Conservation (phyloP, 2,888 invertebrate genomes). For the Uropetala carovei region DNA sequence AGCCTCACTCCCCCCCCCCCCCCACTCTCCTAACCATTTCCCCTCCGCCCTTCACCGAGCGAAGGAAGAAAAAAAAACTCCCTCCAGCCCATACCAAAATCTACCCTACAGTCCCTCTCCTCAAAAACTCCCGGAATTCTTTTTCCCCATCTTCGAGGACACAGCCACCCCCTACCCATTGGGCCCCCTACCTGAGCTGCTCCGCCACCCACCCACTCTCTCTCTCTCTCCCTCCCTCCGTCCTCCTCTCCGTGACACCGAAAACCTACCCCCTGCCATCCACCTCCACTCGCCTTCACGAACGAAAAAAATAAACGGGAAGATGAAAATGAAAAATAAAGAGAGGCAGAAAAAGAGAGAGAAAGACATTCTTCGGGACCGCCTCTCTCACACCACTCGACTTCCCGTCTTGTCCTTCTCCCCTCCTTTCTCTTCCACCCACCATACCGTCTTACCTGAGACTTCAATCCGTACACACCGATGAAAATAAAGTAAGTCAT, state of each 20-base stretch:
- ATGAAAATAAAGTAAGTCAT: background rate
- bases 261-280: background rate
- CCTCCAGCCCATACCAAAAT: background rate
- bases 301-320: constrained; percentile 7
- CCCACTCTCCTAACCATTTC: no score
- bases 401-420: no score
- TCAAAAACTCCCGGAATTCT: constrained; percentile 30
- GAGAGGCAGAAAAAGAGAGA: no score
- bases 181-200: background rate
- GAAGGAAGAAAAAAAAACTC: constrained; percentile 16
- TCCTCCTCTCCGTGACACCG: background rate
- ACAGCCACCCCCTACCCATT: background rate
- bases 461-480: background rate
- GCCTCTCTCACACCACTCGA: background rate
- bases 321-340: constrained; percentile 20
- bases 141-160: background rate
- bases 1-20: background rate
- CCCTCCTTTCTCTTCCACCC: no score
- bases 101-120: background rate
- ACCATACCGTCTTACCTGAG: background rate
- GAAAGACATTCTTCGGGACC: background rate
- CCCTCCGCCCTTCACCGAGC: background rate
- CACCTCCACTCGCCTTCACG: background rate
- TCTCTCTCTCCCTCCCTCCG: background rate
- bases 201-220: background rate